Evolutionary conservation across 2,888 invertebrate genomes (phyloP).

Genomic region (Dugesia japonica): DNA sequence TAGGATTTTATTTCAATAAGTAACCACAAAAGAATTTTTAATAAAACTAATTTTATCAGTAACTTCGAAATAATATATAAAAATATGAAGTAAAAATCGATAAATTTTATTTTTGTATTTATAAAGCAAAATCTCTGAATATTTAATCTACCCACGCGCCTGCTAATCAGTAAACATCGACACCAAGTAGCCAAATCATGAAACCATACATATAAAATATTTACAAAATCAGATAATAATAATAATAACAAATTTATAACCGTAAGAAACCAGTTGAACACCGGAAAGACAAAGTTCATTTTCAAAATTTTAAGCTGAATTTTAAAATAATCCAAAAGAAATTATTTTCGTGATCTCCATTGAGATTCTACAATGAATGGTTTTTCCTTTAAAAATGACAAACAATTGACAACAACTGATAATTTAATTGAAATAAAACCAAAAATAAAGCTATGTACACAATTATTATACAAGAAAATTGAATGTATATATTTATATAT

Average conservation of each 20-base stretch:
- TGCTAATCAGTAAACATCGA: neutral
- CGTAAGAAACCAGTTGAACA: neutral
- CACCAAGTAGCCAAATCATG: neutral
- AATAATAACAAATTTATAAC: neutral
- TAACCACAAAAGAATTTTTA: too few relatives aligned
- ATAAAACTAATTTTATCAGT: too few relatives aligned
- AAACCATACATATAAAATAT: constrained; percentile 11
- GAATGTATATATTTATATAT: neutral
- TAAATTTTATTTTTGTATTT: too few relatives aligned
- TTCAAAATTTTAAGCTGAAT: neutral
- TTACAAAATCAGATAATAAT: neutral
- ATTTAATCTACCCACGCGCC: neutral
- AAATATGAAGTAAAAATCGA: too few relatives aligned
- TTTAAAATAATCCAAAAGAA: neutral
- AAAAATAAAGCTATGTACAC: neutral
- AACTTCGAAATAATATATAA: too few relatives aligned
- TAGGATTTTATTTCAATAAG: too few relatives aligned
- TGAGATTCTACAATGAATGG: neutral
- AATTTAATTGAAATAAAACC: neutral
- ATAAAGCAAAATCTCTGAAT: neutral
- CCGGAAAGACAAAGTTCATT: neutral
- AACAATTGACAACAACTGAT: too few relatives aligned
- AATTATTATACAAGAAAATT: constrained; percentile 2
- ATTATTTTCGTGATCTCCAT: neutral
- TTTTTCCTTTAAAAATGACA: too few relatives aligned